These are phyloP conservation scores for Mergus octosetaceus DNA, from an alignment of 2,797 vertebrate genomes.

Conservation along the genomic window DNA sequence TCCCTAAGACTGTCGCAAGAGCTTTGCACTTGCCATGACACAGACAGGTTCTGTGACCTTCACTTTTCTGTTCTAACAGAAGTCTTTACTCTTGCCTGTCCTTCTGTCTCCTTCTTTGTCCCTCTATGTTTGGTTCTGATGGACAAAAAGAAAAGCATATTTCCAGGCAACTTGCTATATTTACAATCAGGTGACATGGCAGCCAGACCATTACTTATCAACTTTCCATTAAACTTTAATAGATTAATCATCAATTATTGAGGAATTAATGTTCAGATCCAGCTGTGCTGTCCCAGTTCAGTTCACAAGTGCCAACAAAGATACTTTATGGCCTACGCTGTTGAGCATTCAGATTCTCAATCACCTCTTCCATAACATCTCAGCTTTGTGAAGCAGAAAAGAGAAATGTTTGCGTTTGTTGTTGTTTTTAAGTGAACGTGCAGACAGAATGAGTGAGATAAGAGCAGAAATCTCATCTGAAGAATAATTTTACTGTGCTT, in stretches of 20 bases:
- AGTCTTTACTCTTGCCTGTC: fast-evolving
- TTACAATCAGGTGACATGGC: slow-evolving; percentile 79
- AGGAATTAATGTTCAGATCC: slow-evolving; percentile 80
- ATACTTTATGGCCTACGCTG: slow-evolving; percentile 38
- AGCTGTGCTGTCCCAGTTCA: slow-evolving; percentile 81
- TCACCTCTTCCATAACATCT: slow-evolving; percentile 17
- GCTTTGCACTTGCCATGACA: background rate
- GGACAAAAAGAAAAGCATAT: slow-evolving; percentile 57
- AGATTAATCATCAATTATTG: slow-evolving; percentile 83
- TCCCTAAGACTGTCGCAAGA: background rate
- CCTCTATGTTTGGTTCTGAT: background rate
- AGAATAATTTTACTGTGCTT: background rate
- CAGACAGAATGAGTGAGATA: background rate
- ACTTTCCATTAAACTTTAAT: slow-evolving; percentile 84
- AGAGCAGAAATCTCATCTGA: background rate
- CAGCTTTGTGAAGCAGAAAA: slow-evolving; percentile 46
- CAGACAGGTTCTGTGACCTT: background rate
- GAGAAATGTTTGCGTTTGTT: background rate
- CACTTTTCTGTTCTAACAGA: background rate
- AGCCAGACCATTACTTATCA: slow-evolving; percentile 80
- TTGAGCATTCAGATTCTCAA: slow-evolving; percentile 28
- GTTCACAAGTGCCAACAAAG: slow-evolving; percentile 51
- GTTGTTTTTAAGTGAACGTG: background rate
- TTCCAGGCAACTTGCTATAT: slow-evolving; percentile 76
- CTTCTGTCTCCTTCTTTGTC: background rate